phyloP scores from a whole-genome alignment of 2,888 invertebrate genomes.

The Spialia ferax region DNA sequence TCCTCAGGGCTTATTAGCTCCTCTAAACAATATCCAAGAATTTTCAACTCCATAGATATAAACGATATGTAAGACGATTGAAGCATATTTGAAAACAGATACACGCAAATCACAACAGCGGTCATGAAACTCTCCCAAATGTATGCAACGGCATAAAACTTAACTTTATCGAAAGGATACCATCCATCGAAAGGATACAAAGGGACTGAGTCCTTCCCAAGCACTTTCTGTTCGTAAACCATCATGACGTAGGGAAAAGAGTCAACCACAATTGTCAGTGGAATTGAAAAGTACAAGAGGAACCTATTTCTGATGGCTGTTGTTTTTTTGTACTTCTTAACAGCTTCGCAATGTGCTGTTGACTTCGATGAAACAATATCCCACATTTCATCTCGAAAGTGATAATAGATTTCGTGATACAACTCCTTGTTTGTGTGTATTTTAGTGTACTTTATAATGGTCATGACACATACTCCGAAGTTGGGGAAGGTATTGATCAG shows the following conservation, averaged over 20 bases:
- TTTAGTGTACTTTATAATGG: constrained; percentile 64
- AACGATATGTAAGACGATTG: constrained; percentile 61
- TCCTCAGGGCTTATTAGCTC: constrained; percentile 59
- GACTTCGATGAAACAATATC: constrained; percentile 54
- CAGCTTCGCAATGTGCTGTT: constrained; percentile 53
- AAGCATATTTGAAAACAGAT: constrained; percentile 62
- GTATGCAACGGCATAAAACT: constrained; percentile 69
- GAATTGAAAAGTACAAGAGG: constrained; percentile 59
- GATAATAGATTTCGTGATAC: constrained; percentile 61
- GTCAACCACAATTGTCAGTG: constrained; percentile 59
- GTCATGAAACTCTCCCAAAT: constrained; percentile 73
- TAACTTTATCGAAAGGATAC: constrained; percentile 75
- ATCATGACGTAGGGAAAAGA: constrained; percentile 71
- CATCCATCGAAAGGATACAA: constrained; percentile 74
- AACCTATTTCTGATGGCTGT: constrained; percentile 59
- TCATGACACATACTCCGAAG: constrained; percentile 67
- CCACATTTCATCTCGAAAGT: constrained; percentile 65
- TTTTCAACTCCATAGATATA: constrained; percentile 72
- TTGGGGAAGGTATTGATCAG: constrained; percentile 72
- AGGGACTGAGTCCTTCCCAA: constrained; percentile 56
- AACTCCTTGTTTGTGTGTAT: constrained; percentile 57
- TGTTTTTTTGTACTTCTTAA: constrained; percentile 56
- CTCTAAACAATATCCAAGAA: constrained; percentile 62
- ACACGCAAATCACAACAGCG: constrained; percentile 63
- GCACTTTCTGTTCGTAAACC: constrained; percentile 58